phyloP scores from a whole-genome alignment of 2,888 invertebrate genomes.

The Andrena bucephala region DNA sequence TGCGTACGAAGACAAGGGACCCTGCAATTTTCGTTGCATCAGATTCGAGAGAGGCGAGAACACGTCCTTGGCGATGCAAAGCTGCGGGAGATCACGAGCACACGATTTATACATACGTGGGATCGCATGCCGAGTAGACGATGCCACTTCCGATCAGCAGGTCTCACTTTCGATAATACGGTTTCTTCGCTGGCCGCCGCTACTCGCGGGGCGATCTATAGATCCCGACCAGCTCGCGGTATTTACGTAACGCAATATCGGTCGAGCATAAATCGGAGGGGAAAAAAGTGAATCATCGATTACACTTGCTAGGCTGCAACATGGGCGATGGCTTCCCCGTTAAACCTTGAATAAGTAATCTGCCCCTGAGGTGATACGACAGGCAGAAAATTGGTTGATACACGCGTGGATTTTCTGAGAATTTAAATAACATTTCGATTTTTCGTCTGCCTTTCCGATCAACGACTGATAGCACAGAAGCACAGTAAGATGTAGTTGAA shows the following conservation, averaged over 20 bases:
- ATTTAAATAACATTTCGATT: too few species aligned
- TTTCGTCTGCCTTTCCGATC: too few species aligned
- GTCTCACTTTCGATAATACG: conserved; percentile 37
- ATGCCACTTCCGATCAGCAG: conserved; percentile 21
- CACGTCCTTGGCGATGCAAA: conserved; percentile 17
- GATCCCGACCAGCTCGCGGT: conserved; percentile 33
- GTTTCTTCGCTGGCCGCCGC: conserved; percentile 33
- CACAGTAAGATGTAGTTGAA: too few species aligned
- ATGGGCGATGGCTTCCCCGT: conserved; percentile 71
- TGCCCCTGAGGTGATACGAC: conserved; percentile 42
- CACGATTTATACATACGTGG: conserved; percentile 1
- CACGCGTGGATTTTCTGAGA: neutral
- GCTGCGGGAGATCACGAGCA: conserved; percentile 13
- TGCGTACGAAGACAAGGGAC: neutral
- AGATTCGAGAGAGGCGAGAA: neutral
- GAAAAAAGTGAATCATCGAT: conserved; percentile 74
- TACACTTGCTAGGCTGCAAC: conserved; percentile 72
- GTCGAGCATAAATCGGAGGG: conserved; percentile 44
- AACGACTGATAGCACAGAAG: too few species aligned
- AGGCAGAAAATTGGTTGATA: conserved; percentile 9
- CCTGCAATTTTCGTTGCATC: neutral
- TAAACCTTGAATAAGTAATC: conserved; percentile 72
- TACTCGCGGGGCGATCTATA: conserved; percentile 45
- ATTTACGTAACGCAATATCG: conserved; percentile 62
- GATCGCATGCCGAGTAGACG: neutral